phyloP scores from a whole-genome alignment of 2,888 invertebrate species.

The Zaprionus bogoriensis region DNA sequence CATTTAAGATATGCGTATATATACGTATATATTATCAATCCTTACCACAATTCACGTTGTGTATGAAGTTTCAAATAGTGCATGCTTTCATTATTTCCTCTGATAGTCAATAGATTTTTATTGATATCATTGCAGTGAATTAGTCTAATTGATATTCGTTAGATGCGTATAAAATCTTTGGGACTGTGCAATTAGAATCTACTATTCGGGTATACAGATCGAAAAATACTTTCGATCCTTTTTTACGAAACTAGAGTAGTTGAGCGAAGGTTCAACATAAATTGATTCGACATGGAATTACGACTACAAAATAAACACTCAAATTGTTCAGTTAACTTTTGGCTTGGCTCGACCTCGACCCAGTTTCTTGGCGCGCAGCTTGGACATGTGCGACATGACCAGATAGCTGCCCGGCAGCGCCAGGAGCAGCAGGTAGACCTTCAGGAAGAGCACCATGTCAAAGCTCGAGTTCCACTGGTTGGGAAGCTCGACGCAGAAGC shows the following conservation, averaged over 20 bases:
- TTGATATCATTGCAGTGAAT: not conserved
- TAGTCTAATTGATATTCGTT: not conserved
- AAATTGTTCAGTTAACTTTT: conserved; percentile 14
- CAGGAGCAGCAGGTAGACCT: conserved; percentile 89
- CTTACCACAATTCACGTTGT: no score
- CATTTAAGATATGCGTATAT: no score
- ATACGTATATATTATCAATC: no score
- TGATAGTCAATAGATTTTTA: conserved; percentile 1
- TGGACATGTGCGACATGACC: conserved; percentile 93
- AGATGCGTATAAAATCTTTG: not conserved
- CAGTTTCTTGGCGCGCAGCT: conserved; percentile 87
- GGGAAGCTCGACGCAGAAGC: conserved; percentile 90
- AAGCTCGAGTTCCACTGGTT: conserved; percentile 94
- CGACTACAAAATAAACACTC: not conserved
- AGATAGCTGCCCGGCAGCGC: conserved; percentile 90
- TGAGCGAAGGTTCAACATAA: not conserved
- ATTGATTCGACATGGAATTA: no score
- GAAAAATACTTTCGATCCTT: no score
- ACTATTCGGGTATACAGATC: not conserved
- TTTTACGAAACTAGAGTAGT: not conserved
- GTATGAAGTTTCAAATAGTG: no score
- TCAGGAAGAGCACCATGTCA: conserved; percentile 91
- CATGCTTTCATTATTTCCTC: no score
- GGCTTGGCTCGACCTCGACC: conserved; percentile 81
- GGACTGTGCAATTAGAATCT: not conserved